Percentiles rank a stretch among this genome's conserved stretches.
phyloP scores from a whole-genome alignment of 1,140 invertebrate species.

The Philaenus spumarius region DNA sequence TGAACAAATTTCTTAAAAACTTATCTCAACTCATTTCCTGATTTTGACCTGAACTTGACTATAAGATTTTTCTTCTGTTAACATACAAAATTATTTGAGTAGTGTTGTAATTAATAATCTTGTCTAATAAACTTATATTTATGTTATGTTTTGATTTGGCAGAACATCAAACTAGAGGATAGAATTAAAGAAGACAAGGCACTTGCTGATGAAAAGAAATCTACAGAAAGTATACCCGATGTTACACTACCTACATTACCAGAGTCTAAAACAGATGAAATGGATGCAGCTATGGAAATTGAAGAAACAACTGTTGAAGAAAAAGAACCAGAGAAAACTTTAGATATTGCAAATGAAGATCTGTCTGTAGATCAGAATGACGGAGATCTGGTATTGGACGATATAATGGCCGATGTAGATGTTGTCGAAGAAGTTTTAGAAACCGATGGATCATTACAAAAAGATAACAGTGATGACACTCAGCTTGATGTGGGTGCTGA shows the following conservation, averaged over 20 bases:
- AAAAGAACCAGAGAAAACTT: neutral
- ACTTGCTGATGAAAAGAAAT: too few species aligned
- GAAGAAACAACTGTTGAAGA: neutral
- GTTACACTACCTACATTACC: neutral
- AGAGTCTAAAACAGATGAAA: neutral
- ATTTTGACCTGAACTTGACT: too few species aligned
- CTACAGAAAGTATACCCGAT: too few species aligned
- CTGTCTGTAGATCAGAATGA: neutral
- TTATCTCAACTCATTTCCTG: too few species aligned
- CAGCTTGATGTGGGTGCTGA: too few species aligned
- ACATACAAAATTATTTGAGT: too few species aligned
- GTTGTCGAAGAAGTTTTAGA: constrained; percentile 9
- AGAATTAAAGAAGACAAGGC: neutral
- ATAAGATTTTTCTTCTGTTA: too few species aligned
- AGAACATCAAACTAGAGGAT: neutral
- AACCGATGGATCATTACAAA: neutral
- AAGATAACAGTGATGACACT: too few species aligned
- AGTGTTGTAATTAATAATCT: too few species aligned
- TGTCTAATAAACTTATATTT: too few species aligned
- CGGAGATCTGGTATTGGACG: neutral
- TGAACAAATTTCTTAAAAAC: too few species aligned
- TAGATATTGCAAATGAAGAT: neutral
- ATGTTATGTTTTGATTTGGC: too few species aligned
- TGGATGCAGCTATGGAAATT: neutral
- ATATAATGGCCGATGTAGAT: constrained; percentile 1